These are phyloP conservation scores for Chaenocephalus aceratus DNA, from an alignment of 2,113 vertebrate genomes.

Conservation along the genomic window DNA sequence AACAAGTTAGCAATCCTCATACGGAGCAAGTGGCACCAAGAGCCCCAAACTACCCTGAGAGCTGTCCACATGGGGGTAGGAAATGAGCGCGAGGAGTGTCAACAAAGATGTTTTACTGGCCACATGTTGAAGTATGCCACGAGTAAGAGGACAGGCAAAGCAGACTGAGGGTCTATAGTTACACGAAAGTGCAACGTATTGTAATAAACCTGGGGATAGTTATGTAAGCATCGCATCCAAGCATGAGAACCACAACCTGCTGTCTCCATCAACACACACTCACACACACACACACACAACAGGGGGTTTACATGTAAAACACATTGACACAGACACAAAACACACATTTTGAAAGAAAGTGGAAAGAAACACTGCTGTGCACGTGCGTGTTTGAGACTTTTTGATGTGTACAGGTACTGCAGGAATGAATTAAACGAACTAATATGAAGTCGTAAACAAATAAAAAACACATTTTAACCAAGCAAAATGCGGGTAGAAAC, in stretches of 20 bases:
- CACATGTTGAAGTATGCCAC: constrained; percentile 35
- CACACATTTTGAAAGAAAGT: constrained; percentile 27
- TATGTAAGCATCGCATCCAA: neutral
- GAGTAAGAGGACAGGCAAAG: constrained; percentile 14
- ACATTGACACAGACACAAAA: constrained; percentile 34
- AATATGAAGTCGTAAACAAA: constrained; percentile 5
- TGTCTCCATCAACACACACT: constrained; percentile 40
- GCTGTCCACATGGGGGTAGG: neutral
- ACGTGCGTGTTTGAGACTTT: constrained; percentile 1
- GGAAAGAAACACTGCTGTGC: constrained; percentile 6
- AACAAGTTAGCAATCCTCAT: constrained; percentile 19
- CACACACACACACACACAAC: constrained; percentile 27
- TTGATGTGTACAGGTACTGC: neutral
- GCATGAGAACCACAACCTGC: constrained; percentile 52
- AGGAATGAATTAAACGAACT: neutral
- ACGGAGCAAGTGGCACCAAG: neutral
- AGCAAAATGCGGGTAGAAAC: neutral
- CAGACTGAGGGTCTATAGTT: neutral
- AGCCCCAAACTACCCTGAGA: neutral
- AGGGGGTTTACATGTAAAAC: constrained; percentile 20
- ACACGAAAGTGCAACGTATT: constrained; percentile 9
- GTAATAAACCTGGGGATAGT: constrained; percentile 24
- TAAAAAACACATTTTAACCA: neutral
- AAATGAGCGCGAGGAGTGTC: neutral
- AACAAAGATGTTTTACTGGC: neutral